Conservation (phyloP, 2,113 vertebrate species). For the Scytalopus superciliaris region DNA sequence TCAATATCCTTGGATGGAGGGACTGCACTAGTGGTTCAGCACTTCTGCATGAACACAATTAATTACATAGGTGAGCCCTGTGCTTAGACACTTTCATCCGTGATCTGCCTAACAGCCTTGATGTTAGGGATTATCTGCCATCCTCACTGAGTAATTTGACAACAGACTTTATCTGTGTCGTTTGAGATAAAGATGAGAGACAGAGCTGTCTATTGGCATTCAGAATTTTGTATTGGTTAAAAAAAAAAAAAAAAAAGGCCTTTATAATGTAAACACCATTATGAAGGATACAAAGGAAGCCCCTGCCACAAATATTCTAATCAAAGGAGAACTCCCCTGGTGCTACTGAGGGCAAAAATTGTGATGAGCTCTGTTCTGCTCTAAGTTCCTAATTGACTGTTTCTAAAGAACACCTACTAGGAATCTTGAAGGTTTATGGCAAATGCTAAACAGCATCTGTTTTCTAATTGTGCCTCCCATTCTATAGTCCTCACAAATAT, state of each 20-base stretch:
- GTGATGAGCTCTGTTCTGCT: conserved; percentile 32
- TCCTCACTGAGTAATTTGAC: conserved; percentile 14
- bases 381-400: conserved; percentile 51
- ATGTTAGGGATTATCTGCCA: not conserved
- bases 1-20: not conserved
- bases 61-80: not conserved
- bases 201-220: not conserved
- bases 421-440: conserved; percentile 36
- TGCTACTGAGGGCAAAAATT: not conserved
- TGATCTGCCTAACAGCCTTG: conserved; percentile 1
- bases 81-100: not conserved
- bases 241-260: not conserved
- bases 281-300: conserved; percentile 17
- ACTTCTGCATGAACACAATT: not conserved
- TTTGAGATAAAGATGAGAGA: conserved; percentile 34
- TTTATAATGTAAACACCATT: not conserved
- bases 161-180: not conserved
- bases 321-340: conserved; percentile 24
- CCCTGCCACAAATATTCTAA: not conserved
- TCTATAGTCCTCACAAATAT: not conserved
- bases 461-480: conserved; percentile 30
- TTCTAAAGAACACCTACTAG: conserved; percentile 39
- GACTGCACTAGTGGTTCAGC: not conserved
- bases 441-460: conserved; percentile 39
- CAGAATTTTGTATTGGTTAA: not conserved